These are phyloP conservation scores for Acanthurus tractus DNA, from an alignment of 2,797 vertebrate species.

Conservation along the genomic window DNA sequence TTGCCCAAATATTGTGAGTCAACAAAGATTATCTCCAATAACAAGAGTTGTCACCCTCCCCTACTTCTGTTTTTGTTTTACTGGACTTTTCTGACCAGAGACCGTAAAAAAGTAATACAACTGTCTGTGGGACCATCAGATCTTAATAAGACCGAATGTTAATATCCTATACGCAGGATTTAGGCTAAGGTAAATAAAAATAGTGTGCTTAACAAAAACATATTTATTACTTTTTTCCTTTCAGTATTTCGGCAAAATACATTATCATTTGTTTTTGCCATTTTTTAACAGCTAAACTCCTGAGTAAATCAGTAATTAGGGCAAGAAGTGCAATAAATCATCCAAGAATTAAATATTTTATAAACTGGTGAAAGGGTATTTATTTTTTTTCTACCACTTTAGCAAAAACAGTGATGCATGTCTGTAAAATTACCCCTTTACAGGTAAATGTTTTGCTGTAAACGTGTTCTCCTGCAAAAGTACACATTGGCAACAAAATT, in stretches of 20 bases:
- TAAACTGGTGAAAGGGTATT: background rate
- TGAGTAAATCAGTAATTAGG: background rate
- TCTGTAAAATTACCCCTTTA: background rate
- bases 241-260: background rate
- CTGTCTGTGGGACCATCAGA: background rate
- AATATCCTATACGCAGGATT: background rate
- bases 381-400: background rate
- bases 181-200: background rate
- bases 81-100: background rate
- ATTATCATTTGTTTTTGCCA: too few relatives aligned
- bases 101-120: background rate
- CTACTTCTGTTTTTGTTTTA: slow-evolving; percentile 9
- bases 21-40: background rate
- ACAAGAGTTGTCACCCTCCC: slow-evolving; percentile 10
- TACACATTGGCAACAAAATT: too few relatives aligned
- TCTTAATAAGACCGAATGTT: background rate
- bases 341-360: background rate
- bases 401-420: background rate
- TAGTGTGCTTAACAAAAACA: too few relatives aligned
- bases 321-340: background rate
- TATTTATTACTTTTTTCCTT: too few relatives aligned
- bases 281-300: too few relatives aligned
- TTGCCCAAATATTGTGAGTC: slow-evolving; percentile 37
- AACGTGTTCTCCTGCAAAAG: too few relatives aligned
- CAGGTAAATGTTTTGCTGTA: background rate